These are phyloP conservation scores for Passerculus sandwichensis DNA, from an alignment of 2,797 vertebrate genomes.

Conservation along the genomic window DNA sequence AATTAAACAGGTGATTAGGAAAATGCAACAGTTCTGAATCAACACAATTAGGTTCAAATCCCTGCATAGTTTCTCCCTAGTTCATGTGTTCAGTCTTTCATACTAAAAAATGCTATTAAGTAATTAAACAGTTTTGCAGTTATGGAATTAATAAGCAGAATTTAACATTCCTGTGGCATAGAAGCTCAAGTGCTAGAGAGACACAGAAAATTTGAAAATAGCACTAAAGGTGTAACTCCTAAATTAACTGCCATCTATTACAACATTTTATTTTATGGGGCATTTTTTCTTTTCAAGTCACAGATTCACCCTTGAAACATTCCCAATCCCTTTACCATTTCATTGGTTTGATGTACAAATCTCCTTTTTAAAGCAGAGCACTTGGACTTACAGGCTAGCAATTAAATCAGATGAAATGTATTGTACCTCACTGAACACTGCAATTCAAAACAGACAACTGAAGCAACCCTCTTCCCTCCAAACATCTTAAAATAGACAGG, in stretches of 20 bases:
- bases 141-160: background rate
- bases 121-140: background rate
- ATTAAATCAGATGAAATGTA: background rate
- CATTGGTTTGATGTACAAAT: background rate
- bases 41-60: background rate
- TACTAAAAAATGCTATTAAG: background rate
- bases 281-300: background rate
- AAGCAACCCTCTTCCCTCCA: background rate
- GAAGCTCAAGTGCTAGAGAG: background rate
- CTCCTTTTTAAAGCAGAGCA: background rate
- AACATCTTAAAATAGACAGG: background rate
- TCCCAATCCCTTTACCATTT: background rate
- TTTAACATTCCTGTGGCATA: background rate
- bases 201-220: background rate
- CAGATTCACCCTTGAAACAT: background rate
- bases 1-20: background rate
- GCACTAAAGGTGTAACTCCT: background rate
- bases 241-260: background rate
- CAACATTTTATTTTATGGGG: background rate
- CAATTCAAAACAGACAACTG: background rate
- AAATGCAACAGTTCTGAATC: background rate
- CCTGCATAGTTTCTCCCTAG: background rate
- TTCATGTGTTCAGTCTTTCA: background rate
- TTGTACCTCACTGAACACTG: background rate
- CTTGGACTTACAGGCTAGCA: background rate